These are phyloP conservation scores for Eonycteris spelaea DNA, from an alignment of 2,113 vertebrate genomes.

Conservation along the genomic window DNA sequence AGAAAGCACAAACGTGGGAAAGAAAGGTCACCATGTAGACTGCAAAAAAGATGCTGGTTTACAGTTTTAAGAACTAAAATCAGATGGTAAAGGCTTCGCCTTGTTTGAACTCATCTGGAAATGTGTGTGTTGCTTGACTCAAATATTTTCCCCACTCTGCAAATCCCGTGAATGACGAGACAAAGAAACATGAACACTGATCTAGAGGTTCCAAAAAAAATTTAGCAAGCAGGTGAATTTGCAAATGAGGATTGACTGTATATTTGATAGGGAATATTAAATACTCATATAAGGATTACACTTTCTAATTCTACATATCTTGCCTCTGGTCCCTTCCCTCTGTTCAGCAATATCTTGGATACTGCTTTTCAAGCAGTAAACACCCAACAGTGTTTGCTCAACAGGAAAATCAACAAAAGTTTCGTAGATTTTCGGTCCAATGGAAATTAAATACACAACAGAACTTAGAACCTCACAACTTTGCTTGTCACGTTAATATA, in stretches of 20 bases:
- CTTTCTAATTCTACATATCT: neutral
- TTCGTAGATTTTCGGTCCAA: neutral
- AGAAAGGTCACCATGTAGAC: neutral
- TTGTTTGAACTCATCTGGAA: neutral
- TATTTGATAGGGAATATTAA: too few relatives aligned
- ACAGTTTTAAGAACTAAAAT: neutral
- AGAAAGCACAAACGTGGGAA: neutral
- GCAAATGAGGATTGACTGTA: neutral
- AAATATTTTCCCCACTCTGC: neutral
- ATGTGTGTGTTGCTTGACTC: neutral
- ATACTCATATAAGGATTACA: neutral
- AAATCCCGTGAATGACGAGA: neutral
- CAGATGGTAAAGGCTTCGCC: rapidly evolving
- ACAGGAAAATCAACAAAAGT: neutral
- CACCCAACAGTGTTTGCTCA: neutral
- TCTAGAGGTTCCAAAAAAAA: neutral
- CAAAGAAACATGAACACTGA: neutral
- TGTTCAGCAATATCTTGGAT: neutral
- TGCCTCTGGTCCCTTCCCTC: neutral
- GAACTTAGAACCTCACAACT: neutral
- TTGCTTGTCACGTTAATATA: neutral
- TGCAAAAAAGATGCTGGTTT: neutral
- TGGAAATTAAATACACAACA: neutral
- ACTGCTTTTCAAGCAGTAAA: neutral
- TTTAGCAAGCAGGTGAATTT: neutral